Evolutionary conservation across 2,888 invertebrate species (phyloP), one percentile per base, ranked within the genome.

Genomic region (Epiblema foenella): DNA sequence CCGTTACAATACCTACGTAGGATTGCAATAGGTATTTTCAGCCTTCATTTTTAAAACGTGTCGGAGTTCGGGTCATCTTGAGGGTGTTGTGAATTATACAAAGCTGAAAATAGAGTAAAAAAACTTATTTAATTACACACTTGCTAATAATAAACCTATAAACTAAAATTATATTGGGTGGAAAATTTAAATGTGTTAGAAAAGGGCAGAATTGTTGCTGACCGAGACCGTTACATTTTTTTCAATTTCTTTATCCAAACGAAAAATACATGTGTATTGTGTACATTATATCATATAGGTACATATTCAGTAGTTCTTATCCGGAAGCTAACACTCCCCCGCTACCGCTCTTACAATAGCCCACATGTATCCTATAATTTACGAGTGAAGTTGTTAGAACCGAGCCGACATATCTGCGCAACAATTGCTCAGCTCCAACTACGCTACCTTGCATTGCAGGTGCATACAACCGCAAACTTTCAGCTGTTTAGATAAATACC

Each of bases 351-450:
- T 59, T 72, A 37, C 33, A 58, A 51, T 58, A 9, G 51, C 60
- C 68, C 29, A 60, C 68, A 74, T 78, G 78, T 79, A 80, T 78
- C 76, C 78, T 75, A 81, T 77, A 75, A 79, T 78, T 79, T 80
- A 81, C 78, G 81, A 81, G 82, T 73, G 77, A 84, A 83, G 85
- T 87, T 84, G 83, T 86, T 81, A 83, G 82, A 78, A 79, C 46
- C 56, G 79, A 80, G 82, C 83, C 83, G 72, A 76, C 76, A 79
- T 77, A 75, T 80, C 79, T 83, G 20, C 83, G 82, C 85, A 85
- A 86, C 89, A 85, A 90, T 86, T 82, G 80, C 83, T 78, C 81
- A 81, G 82, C 79, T 72, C 69, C 69, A 75, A 62, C 75, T 77
- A 49, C 24, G 20, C 51, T 56, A 29, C 83, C 84, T 81, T 87